A percentile compares a stretch with the other conserved stretches of the same genome.
Evolutionary conservation across 2,888 invertebrate genomes (phyloP).

Genomic region (Volucella zonaria): DNA sequence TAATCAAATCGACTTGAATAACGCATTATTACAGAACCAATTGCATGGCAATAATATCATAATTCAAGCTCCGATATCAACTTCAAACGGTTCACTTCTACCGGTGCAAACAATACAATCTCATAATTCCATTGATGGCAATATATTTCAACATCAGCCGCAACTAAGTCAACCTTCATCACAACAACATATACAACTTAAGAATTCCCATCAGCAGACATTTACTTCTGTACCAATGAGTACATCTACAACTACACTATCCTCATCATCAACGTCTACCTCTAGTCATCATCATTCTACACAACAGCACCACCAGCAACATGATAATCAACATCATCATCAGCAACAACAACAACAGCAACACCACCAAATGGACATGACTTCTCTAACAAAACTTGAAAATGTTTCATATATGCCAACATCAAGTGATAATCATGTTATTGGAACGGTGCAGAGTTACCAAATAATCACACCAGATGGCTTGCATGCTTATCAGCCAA

Average conservation of each 20-base stretch:
- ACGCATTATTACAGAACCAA: constrained; percentile 80
- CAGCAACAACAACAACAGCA: constrained; percentile 74
- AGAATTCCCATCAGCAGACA: constrained; percentile 71
- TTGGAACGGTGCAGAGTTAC: constrained; percentile 81
- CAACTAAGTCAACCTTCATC: constrained; percentile 76
- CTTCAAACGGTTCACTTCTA: constrained; percentile 79
- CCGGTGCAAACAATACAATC: constrained; percentile 78
- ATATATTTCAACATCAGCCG: constrained; percentile 73
- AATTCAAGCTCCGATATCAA: constrained; percentile 79
- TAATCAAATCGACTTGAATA: constrained; percentile 81
- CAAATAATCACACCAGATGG: constrained; percentile 81
- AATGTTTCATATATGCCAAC: constrained; percentile 80
- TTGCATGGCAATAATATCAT: constrained; percentile 81
- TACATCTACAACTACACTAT: constrained; percentile 66
- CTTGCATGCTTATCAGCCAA: constrained; percentile 79
- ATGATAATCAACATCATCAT: constrained; percentile 63
- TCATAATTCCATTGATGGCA: constrained; percentile 77
- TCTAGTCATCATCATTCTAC: constrained; percentile 55
- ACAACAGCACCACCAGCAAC: constrained; percentile 74
- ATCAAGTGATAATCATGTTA: constrained; percentile 79
- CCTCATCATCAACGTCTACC: constrained; percentile 48
- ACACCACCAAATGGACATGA: constrained; percentile 76
- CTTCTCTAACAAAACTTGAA: constrained; percentile 78
- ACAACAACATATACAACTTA: constrained; percentile 76
- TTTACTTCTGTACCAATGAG: constrained; percentile 71